Conservation (phyloP, 2,888 invertebrate species). For the Hofmannophila pseudospretella region DNA sequence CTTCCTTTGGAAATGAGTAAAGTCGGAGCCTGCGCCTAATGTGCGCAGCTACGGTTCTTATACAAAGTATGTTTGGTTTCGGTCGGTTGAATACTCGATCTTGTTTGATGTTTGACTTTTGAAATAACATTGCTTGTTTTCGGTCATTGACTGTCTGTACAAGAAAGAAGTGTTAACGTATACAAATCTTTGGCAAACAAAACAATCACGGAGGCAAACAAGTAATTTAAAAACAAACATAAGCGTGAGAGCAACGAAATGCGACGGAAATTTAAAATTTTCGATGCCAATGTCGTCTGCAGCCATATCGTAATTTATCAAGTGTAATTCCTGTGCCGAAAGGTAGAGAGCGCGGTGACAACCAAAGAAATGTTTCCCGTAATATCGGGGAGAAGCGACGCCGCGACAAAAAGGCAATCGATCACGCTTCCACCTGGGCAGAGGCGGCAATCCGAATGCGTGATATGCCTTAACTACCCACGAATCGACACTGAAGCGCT, state of each 20-base stretch:
- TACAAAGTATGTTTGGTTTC: no score
- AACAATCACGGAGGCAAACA: no score
- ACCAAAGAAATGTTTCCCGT: constrained; percentile 52
- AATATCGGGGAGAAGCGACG: constrained; percentile 40
- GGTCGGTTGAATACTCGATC: no score
- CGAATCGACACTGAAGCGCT: constrained; percentile 24
- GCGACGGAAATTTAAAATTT: constrained; percentile 22
- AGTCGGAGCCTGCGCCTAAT: constrained; percentile 35
- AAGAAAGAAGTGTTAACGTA: no score
- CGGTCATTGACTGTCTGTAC: no score
- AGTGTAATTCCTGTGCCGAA: constrained; percentile 40
- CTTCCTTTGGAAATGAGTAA: constrained; percentile 33
- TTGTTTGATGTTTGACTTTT: no score
- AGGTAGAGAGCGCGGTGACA: constrained; percentile 46
- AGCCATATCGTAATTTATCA: constrained; percentile 48
- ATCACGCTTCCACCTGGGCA: constrained; percentile 58
- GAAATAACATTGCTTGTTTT: no score
- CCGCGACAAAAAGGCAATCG: constrained; percentile 65
- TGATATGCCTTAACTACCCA: constrained; percentile 59
- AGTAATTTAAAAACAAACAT: constrained; percentile 5
- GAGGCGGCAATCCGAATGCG: constrained; percentile 50
- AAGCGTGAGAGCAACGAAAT: constrained; percentile 4
- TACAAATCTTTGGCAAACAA: no score
- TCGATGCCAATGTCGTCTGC: constrained; percentile 30
- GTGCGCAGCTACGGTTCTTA: no score